Base-by-base conservation (phyloP, 2,888 invertebrate genomes). In the Aphidius colemani region DNA sequence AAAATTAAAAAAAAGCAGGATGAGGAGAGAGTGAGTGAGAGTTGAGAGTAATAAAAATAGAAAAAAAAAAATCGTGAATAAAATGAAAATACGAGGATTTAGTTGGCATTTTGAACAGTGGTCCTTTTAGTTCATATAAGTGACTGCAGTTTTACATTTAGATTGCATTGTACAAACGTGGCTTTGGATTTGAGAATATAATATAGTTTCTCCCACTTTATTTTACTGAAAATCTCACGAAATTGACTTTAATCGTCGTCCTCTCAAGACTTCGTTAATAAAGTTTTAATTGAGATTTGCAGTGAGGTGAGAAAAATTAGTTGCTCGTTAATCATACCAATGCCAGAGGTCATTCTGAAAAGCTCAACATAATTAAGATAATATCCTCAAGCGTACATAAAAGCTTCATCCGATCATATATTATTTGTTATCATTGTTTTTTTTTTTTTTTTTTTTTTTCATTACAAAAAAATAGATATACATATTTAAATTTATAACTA, bases 251-350 rank as follows among this genome's bases (percentile, higher is more conserved):
- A 63, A 63, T 63, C 58, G 61, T 30, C 64, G 58, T 40, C 55
- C 62, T 57, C 4, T 50, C 41, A 58, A 50, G 68, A 53, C 67
- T 61, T 67, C 69, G 63, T 72, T 73, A 71, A 72, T 72, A 69
- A 73, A 73, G 69, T 73, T 73, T 69, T 70, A 72, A 70, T 70
- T 70, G 68, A 69, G 61, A 58, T 51, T 46, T 45, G 18, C 70
- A 66, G 45, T 61, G 62, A 65, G 45, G 60, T 44, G 51, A 53
- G 53, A 71, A 71, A 69, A 71, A 71, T 69, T 67, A 57, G 67
- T 64, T 59, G 41, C 61, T 13, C 60, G 59, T 67, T 68, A 68
- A 68, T 57, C 46, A 48, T 48, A 39, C 45, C 45, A 46, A 57
- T 48, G 13, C 48, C 10, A 11, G 7, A 13, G 7, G 48, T 48